phyloP scores from a whole-genome alignment of 2,888 invertebrate species.

The Argynnis bischoffii region DNA sequence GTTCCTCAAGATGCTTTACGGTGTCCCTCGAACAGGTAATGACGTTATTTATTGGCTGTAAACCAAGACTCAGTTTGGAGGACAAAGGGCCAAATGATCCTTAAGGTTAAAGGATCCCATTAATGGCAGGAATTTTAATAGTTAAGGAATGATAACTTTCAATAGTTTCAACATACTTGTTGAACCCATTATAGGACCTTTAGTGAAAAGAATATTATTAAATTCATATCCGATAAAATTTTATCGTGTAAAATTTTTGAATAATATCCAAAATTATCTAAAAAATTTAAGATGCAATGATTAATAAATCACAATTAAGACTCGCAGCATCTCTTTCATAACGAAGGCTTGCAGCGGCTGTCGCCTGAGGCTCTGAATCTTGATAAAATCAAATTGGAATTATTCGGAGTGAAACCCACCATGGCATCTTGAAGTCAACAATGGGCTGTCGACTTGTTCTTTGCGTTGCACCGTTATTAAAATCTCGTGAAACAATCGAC shows the following conservation, averaged over 20 bases:
- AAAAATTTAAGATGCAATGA: conserved; percentile 17
- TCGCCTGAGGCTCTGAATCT: conserved; percentile 40
- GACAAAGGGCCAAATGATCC: conserved; percentile 68
- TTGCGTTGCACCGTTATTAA: conserved; percentile 82
- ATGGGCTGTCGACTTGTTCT: conserved; percentile 73
- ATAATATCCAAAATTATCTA: not conserved
- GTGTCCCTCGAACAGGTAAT: conserved; percentile 73
- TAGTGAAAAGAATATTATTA: not conserved
- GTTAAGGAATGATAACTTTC: conserved; percentile 44
- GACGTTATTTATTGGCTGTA: conserved; percentile 74
- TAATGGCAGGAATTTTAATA: conserved; percentile 61
- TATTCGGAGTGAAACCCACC: conserved; percentile 51
- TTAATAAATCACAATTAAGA: conserved; percentile 29
- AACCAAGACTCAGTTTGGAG: conserved; percentile 51
- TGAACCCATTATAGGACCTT: conserved; percentile 1
- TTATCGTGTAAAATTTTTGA: too few species aligned
- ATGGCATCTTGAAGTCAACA: conserved; percentile 73
- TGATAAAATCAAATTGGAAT: conserved; percentile 62
- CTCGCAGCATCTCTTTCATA: conserved; percentile 30
- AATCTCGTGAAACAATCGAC: conserved; percentile 82
- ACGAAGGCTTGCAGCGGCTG: conserved; percentile 34
- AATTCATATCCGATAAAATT: not conserved
- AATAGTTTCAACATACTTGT: conserved; percentile 8
- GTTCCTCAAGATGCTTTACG: conserved; percentile 69
- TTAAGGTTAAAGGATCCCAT: conserved; percentile 47